Percentiles rank a stretch among this genome's conserved stretches.
phyloP scores from a whole-genome alignment of 2,888 invertebrate genomes.

The Phasia obesa region DNA sequence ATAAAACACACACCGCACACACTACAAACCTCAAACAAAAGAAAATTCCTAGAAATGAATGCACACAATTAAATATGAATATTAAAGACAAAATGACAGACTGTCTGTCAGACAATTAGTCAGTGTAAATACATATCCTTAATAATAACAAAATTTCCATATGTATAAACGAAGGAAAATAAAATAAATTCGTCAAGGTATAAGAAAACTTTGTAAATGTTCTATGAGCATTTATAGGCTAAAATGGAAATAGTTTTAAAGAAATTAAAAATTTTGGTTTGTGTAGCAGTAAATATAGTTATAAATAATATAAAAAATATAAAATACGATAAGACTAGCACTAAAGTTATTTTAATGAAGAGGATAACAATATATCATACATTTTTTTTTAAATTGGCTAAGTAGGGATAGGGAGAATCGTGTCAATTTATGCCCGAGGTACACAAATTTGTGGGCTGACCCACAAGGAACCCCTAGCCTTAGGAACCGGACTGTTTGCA shows the following conservation, averaged over 20 bases:
- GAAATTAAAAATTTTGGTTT: too few relatives aligned
- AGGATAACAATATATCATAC: too few relatives aligned
- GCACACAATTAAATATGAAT: not conserved
- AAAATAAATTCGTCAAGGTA: not conserved
- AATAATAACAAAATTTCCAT: not conserved
- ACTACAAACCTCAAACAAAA: not conserved
- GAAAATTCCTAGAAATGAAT: not conserved
- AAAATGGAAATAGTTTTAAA: not conserved
- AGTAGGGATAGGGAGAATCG: too few relatives aligned
- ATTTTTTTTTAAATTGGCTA: too few relatives aligned
- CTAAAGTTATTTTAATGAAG: too few relatives aligned
- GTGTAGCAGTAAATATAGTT: not conserved
- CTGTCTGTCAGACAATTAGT: not conserved
- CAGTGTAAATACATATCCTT: not conserved
- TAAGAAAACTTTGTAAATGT: not conserved
- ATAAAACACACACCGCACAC: conserved; percentile 13
- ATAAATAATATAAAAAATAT: not conserved
- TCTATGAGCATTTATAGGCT: not conserved
- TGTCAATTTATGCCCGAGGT: too few relatives aligned
- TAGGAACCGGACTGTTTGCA: too few relatives aligned
- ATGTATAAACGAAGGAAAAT: not conserved
- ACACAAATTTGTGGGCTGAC: too few relatives aligned
- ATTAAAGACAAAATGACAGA: not conserved
- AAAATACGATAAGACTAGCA: too few relatives aligned
- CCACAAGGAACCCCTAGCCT: too few relatives aligned